Conservation (phyloP, 2,888 invertebrate genomes). For the Perizoma flavofasciatum region DNA sequence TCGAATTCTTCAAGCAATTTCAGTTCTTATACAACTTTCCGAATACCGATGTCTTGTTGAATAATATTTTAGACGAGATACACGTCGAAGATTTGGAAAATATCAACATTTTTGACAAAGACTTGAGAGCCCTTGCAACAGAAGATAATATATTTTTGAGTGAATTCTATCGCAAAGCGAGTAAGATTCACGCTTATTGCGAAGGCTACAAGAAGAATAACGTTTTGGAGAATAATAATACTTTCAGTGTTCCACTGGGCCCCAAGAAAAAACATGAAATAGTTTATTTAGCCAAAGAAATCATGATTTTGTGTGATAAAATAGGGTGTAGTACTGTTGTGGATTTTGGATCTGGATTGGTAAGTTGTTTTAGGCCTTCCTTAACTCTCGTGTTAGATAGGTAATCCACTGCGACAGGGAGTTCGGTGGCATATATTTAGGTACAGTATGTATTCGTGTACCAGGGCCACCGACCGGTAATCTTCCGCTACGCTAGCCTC, state of each 20-base stretch:
- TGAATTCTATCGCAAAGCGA: conserved; percentile 44
- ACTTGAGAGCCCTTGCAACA: conserved; percentile 40
- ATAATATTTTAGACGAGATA: conserved; percentile 81
- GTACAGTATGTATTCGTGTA: too few species aligned
- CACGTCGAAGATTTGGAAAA: conserved; percentile 60
- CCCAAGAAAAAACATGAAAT: conserved; percentile 90
- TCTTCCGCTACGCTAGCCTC: too few species aligned
- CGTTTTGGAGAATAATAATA: conserved; percentile 41
- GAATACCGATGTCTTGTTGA: conserved; percentile 86
- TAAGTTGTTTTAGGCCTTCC: conserved; percentile 48
- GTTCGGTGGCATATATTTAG: too few species aligned
- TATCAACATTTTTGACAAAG: conserved; percentile 45
- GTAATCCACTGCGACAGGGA: too few species aligned
- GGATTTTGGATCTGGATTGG: conserved; percentile 90
- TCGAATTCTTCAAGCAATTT: conserved; percentile 83
- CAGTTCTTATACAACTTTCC: conserved; percentile 86
- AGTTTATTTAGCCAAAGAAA: conserved; percentile 81
- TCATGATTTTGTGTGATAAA: conserved; percentile 76
- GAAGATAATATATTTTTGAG: conserved; percentile 47
- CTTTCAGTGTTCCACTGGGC: conserved; percentile 66
- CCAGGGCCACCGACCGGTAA: too few species aligned
- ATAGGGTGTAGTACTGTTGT: conserved; percentile 81
- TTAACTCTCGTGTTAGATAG: too few species aligned
- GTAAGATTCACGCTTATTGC: not conserved
- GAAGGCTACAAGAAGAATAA: conserved; percentile 28